Evolutionary conservation across 2,113 vertebrate genomes (phyloP), one percentile per base, ranked within the genome.

Genomic region (Sinocyclocheilus maitianheensis): DNA sequence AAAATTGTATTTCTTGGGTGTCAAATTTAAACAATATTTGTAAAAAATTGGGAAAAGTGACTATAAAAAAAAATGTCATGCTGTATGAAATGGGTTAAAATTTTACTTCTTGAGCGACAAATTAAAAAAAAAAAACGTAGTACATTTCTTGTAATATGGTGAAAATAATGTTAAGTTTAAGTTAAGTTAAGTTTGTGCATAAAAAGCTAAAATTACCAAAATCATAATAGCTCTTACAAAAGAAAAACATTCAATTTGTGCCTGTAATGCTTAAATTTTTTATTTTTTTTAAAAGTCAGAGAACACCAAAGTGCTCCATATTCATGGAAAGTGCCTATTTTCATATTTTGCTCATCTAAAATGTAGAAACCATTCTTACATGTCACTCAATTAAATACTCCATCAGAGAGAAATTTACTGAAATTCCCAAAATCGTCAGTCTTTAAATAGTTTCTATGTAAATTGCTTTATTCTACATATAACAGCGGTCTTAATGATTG

Each of bases 401-500:
- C 40, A 7, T 75, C 24, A 24, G 40, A 46, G 2, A 75, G 40
- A 24, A 75, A 72, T 43, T 40, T 5, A 43, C 69, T 12, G 1
- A 43, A 72, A 76, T 75, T 48, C 5, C 6, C 22, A 1, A 48
- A 48, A 75, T 0, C 16, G 5, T 26, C n/a, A 46, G 3, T 51
- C 12, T 76, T 76, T 26, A 76, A 76, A 51, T 51, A 26, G 72
- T 16, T 51, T 48, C n/a, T 24, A 76, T 3, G 72, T n/a, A 16
- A 26, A 51, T 74, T 6, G 3, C 0, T 10, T 22, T 72, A 9
- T 22, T 72, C 4, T 1, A 6, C 37, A 43, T 12, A 13, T 62
- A 63, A 30, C 24, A 53, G 12, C 1, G 46, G 62, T 65, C 55
- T 67, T 82, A 46, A 76, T 55, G 87, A 89, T 89, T 87, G 67